Evolutionary conservation across 1,140 invertebrate species (phyloP), one percentile per base, ranked within the genome.

Genomic region (Trachymyrmex cornetzi): DNA sequence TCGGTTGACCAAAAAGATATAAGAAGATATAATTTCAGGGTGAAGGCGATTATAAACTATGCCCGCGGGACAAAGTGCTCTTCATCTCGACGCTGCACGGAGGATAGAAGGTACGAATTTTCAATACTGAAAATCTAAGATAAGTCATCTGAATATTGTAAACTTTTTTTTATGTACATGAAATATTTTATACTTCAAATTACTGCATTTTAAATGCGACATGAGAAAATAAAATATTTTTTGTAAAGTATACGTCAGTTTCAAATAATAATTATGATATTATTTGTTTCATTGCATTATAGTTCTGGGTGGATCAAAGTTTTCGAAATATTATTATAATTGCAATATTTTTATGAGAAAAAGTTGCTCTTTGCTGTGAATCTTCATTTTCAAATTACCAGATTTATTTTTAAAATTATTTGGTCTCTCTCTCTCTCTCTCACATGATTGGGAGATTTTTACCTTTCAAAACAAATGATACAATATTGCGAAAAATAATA

Each of bases 71-170:
- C 94, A 96, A 92, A 59, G 94, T 97, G 81, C 94, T 96, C 38
- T 97, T 97, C 90, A 97, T 97, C 87, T 97, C 97, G 24, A 97
- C 97, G 3, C 94, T 97, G 84, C 97, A 97, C 93, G 97, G 97
- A 34, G 97, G 97, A 79, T 97, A 95, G 64, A 80, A 66, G 71
- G 74, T 79, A 34, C 27, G 2, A 19, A 44, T 59, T 50, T 50
- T 7, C 53, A 27, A 69, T 53, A 61, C 11, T 19, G 34, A 24
- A 30, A 44, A 74, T 22, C 44, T 61, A 87, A 16, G 22, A 81
- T 69, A 38, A 74, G 12, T 24, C 16, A 63, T 11, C 1, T 63
- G n/a, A 75, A 48, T 24, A 48, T 63, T 55, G 11, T 48, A 48
- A n/a, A 48, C 12, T 82, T 38, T 72, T 27, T 84, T 22, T 57